Percentiles rank a stretch among this genome's conserved stretches.
Conservation (phyloP, 2,113 vertebrate species). For the Phrynocephalus versicolor region DNA sequence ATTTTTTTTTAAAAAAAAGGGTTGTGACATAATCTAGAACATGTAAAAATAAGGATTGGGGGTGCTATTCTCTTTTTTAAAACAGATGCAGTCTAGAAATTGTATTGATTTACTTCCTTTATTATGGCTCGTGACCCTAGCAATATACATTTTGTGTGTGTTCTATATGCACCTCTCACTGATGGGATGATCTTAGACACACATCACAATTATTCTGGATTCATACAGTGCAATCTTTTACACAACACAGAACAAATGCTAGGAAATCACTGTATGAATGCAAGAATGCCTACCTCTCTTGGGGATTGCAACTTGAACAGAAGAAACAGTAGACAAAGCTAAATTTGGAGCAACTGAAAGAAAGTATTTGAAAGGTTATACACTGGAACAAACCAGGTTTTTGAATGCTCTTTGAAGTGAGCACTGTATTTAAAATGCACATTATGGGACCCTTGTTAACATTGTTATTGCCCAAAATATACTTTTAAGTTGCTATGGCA, state of each 20-base stretch:
- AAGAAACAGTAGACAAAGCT: conserved; percentile 93
- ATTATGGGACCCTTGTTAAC: background rate
- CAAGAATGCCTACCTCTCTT: conserved; percentile 95
- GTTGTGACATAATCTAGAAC: background rate
- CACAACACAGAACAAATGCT: conserved; percentile 75
- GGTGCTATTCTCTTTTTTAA: conserved; percentile 31
- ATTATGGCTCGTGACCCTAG: conserved; percentile 44
- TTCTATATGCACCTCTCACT: conserved; percentile 68
- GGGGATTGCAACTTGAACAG: conserved; percentile 95
- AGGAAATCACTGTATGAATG: conserved; percentile 82
- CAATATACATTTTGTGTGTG: conserved; percentile 30
- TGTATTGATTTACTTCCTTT: conserved; percentile 25
- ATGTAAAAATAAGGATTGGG: too few species aligned
- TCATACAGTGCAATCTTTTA: conserved; percentile 80
- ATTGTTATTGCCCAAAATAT: conserved; percentile 10
- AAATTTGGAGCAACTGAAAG: conserved; percentile 90
- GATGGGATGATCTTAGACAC: conserved; percentile 68
- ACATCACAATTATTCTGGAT: conserved; percentile 82
- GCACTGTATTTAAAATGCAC: background rate
- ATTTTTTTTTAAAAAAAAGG: background rate
- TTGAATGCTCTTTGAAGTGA: conserved; percentile 22
- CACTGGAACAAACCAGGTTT: conserved; percentile 45
- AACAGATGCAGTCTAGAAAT: conserved; percentile 41
- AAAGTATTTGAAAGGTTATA: conserved; percentile 38
- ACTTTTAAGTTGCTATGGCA: background rate